These are phyloP conservation scores for Amphilophus citrinellus DNA, from an alignment of 2,113 vertebrate genomes.

Conservation along the genomic window DNA sequence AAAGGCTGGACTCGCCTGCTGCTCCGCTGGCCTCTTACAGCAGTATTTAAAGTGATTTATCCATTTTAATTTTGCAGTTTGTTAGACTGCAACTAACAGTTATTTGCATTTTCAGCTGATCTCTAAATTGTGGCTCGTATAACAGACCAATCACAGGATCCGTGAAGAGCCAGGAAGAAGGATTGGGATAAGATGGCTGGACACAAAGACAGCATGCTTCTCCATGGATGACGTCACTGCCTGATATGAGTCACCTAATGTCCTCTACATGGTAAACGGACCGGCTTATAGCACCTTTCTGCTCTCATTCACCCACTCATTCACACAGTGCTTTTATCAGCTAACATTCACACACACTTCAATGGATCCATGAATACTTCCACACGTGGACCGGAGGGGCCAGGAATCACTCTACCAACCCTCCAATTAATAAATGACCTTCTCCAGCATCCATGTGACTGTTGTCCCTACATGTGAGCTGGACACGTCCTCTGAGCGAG, in stretches of 20 bases:
- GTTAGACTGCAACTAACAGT: neutral
- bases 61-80: neutral
- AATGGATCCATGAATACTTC: too few species aligned
- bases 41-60: neutral
- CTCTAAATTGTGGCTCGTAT: neutral
- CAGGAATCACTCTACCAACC: too few species aligned
- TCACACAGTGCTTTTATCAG: neutral
- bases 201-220: neutral
- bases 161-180: neutral
- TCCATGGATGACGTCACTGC: neutral
- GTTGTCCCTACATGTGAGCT: too few species aligned
- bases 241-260: neutral
- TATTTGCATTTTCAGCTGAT: neutral
- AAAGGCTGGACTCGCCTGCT: neutral
- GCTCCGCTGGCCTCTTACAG: neutral
- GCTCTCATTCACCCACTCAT: neutral
- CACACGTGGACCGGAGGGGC: too few species aligned
- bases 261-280: neutral
- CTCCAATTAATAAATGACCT: too few species aligned
- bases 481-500: too few species aligned
- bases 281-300: neutral
- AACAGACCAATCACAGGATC: neutral
- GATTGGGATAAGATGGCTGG: neutral
- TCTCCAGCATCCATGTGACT: too few species aligned
- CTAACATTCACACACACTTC: too few species aligned